Conservation (phyloP, 2,888 invertebrate species). For the Strigamia maritima region DNA sequence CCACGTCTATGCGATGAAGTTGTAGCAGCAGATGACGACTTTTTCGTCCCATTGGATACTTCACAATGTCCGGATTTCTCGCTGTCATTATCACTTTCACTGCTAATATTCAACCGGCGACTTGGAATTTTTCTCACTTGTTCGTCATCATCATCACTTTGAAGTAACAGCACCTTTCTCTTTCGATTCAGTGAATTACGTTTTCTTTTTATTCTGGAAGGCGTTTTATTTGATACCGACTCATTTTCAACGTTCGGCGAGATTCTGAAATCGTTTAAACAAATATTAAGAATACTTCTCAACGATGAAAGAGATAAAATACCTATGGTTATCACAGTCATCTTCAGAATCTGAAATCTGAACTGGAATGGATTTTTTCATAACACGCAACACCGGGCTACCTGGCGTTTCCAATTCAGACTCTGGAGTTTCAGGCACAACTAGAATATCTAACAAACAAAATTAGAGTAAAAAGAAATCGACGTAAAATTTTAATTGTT, state of each 20-base stretch:
- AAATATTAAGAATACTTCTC: neutral
- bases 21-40: neutral
- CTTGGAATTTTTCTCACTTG: neutral
- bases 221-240: neutral
- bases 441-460: neutral
- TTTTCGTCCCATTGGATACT: neutral
- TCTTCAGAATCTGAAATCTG: neutral
- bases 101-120: neutral
- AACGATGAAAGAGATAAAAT: neutral
- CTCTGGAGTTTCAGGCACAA: neutral
- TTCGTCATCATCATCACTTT: neutral
- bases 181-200: neutral
- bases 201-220: neutral
- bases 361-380: neutral
- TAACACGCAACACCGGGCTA: neutral
- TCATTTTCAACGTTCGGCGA: neutral
- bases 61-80: too few relatives aligned
- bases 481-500: neutral
- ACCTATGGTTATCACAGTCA: neutral
- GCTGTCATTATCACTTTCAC: neutral
- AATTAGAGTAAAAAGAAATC: neutral
- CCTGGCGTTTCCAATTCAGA: neutral
- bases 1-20: neutral
- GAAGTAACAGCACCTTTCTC: neutral
- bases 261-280: neutral